Evolutionary conservation across 2,113 vertebrate genomes (phyloP), one percentile per base, ranked within the genome.

Genomic region (Pelecanus crispus): DNA sequence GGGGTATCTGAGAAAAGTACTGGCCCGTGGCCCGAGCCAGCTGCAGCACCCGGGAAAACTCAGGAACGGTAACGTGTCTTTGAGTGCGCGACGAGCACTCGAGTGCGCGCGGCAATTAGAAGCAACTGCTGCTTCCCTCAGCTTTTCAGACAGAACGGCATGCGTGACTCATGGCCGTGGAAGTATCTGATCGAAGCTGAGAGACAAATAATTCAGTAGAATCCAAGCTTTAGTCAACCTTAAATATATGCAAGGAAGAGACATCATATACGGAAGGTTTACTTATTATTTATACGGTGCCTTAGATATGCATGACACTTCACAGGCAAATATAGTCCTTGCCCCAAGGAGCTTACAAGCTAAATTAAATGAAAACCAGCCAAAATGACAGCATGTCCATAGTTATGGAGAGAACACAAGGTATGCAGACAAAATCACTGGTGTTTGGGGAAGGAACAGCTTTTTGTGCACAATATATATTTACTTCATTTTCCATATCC

Each of bases 61-160:
- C 61, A 10, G 4, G 2, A 17, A 7, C 3, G 17, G 47, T 18
- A 25, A 80, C 15, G 0, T 7, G 7, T 6, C 32, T 29, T 32
- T 3, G 26, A 15, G 42, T 13, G 28, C 5, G 42, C 6, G 40
- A 38, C 31, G 19, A 52, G 17, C 63, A 25, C 38, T 7, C 4
- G 34, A 65, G 61, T 8, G 45, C n/a, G 38, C 2, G 0, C 6
- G 2, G 9, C 7, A 2, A 3, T 13, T 2, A 31, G 28, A n/a
- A 56, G 34, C 40, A 42, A 13, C 67, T 18, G 68, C 74, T 38
- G 44, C 50, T 70, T 70, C n/a, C 31, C 29, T 40, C n/a, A 22
- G 49, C 36, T 68, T 45, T 50, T 21, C 73, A 62, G 72, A 15
- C 40, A 58, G 31, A 47, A 47, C 20, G 44, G n/a, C 19, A 4